Base-by-base conservation (phyloP, 2,113 vertebrate species). In the Spheniscus mendiculus region DNA sequence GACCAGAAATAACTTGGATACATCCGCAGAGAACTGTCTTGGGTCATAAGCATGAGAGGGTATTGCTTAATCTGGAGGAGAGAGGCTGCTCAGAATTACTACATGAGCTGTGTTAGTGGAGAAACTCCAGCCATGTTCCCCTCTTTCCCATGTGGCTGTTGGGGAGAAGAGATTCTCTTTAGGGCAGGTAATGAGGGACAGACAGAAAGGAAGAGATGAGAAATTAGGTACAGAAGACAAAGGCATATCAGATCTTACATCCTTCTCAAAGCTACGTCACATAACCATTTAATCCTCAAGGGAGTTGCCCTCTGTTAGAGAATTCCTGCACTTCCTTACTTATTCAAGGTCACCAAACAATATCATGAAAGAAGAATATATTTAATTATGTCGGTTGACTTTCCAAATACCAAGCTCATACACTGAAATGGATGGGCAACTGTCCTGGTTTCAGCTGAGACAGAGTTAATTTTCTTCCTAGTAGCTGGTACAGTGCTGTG, bases 1-100 rank as follows among this genome's bases (percentile, higher is more conserved):
- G 15, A 78, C 5, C 19, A 71, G 77, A 83, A 83, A 70, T 42
- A 84, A 38, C 19, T 56, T 58, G 19, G 6, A 25, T 56, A 52
- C 2, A 11, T 27, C 36, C 16, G 10, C 20, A 77, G 42, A 62
- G 29, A 87, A 70, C 2, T 40, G 22, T 61, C 40, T 62, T 56
- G 10, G 18, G 14, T 66, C 34, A 52, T n/a, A 63, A 47, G 5
- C 1, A 14, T 53, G 11, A 23, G 36, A 5, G 2, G 3, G 0
- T 25, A 27, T 40, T 59, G 38, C 15, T 13, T 74, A 40, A 45
- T 55, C 56, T 92, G 36, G 25, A 74, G 36, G 5, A 40, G 19
- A 90, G 32, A 19, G 25, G 21, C 21, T 83, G n/a, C 32, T 73
- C 11, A 69, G 38, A 40, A 70, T 45, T 70, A 29, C 2, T 49